Conservation (phyloP, 1,140 invertebrate species). For the Drosophila bipectinata region DNA sequence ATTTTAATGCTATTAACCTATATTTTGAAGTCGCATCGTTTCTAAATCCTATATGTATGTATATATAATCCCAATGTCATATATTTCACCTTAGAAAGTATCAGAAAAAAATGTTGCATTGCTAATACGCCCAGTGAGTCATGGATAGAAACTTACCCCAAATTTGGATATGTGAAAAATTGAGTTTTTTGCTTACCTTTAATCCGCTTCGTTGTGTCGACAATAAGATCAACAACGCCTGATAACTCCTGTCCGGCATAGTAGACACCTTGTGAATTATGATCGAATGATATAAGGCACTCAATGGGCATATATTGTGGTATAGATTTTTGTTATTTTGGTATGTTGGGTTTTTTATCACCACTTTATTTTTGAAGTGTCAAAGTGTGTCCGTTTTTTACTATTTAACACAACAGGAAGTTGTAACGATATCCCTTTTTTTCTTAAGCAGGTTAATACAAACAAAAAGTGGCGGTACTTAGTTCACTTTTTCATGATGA, state of each 20-base stretch:
- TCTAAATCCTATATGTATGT: no score
- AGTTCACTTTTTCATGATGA: conserved; percentile 67
- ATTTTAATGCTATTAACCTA: no score
- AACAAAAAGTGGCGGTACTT: conserved; percentile 45
- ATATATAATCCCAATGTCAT: conserved; percentile 8
- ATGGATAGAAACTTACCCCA: conserved; percentile 30
- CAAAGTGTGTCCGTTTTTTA: conserved; percentile 13
- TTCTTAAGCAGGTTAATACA: conserved; percentile 38
- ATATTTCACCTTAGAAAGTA: no score
- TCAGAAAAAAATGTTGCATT: conserved; percentile 13
- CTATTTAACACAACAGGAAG: conserved; percentile 66
- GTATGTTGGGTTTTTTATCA: conserved; percentile 23
- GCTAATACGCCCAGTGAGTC: conserved; percentile 65
- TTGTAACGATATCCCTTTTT: conserved; percentile 74
- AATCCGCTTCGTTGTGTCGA: conserved; percentile 80
- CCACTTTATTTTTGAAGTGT: conserved; percentile 4
- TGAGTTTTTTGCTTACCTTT: conserved; percentile 59
- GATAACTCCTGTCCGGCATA: conserved; percentile 86
- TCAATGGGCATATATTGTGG: conserved; percentile 84
- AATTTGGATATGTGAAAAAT: not conserved
- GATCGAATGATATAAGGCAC: conserved; percentile 85
- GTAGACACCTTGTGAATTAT: conserved; percentile 85
- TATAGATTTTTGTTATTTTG: conserved; percentile 47
- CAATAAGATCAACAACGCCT: conserved; percentile 84
- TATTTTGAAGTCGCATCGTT: no score